These are phyloP conservation scores for Herpetotheres cachinnans DNA, from an alignment of 2,113 vertebrate genomes.

Conservation along the genomic window DNA sequence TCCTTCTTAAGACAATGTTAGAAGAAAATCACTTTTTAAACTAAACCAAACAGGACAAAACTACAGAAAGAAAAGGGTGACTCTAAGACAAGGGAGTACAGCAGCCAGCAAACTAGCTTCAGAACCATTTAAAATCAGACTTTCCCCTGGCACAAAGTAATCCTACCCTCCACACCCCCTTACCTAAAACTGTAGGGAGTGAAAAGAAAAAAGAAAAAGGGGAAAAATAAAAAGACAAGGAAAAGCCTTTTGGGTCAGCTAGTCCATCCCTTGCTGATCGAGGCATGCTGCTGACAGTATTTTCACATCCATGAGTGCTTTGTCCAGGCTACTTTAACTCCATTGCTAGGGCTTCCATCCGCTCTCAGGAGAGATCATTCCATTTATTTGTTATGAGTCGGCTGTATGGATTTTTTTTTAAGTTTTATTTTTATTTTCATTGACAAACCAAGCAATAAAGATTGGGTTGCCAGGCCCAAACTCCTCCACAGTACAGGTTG, in stretches of 20 bases:
- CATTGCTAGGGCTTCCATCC: background rate
- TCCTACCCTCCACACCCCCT: background rate
- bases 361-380: conserved; percentile 30
- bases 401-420: conserved; percentile 52
- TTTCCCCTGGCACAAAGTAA: background rate
- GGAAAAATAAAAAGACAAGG: background rate
- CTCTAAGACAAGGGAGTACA: background rate
- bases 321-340: conserved; percentile 35
- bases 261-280: conserved; percentile 43
- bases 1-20: background rate
- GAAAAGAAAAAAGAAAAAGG: background rate
- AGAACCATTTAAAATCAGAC: conserved; percentile 16
- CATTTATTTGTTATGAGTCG: conserved; percentile 53
- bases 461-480: conserved; percentile 1
- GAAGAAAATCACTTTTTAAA: background rate
- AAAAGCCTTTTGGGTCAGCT: conserved; percentile 30
- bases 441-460: conserved; percentile 53
- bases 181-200: background rate
- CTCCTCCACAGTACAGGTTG: background rate
- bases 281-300: background rate
- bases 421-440: conserved; percentile 68
- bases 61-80: background rate
- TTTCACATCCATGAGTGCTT: conserved; percentile 44
- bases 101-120: background rate
- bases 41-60: background rate